Evolutionary conservation across 2,797 vertebrate species (phyloP).

Genomic region (Choloepus didactylus): DNA sequence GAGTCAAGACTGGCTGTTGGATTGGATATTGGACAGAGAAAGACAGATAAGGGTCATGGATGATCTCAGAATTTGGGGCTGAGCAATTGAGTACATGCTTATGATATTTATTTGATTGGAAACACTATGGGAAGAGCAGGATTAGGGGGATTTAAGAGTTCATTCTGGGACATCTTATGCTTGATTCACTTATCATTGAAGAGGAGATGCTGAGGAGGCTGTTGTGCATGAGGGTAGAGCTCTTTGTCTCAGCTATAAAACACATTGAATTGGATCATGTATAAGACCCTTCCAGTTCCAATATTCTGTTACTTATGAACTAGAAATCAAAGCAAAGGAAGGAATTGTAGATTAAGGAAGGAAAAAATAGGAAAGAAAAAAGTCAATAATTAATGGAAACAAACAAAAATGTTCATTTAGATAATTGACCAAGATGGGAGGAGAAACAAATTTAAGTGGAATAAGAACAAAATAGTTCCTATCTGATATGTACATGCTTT

Average conservation of each 20-base stretch:
- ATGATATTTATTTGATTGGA: conserved; percentile 7
- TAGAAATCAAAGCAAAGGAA: conserved; percentile 40
- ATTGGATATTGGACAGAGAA: not conserved
- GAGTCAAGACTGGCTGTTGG: not conserved
- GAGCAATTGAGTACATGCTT: not conserved
- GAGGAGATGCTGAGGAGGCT: not conserved
- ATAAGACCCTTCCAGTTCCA: not conserved
- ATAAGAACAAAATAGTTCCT: not conserved
- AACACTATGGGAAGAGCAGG: not conserved
- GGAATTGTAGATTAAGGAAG: not conserved
- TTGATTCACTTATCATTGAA: conserved; percentile 45
- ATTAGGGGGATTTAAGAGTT: conserved; percentile 37
- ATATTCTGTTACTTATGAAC: not conserved
- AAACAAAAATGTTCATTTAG: not conserved
- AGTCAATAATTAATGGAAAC: not conserved
- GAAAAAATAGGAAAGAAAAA: not conserved
- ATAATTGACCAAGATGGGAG: not conserved
- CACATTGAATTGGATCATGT: not conserved
- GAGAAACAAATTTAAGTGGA: not conserved
- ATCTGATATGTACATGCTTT: too few species aligned
- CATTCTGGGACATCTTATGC: not conserved
- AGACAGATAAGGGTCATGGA: not conserved
- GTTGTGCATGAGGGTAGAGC: not conserved
- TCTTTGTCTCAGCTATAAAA: not conserved
- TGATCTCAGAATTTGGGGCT: not conserved